phyloP scores from a whole-genome alignment of 2,113 vertebrate genomes.

The Hystrix brachyura region DNA sequence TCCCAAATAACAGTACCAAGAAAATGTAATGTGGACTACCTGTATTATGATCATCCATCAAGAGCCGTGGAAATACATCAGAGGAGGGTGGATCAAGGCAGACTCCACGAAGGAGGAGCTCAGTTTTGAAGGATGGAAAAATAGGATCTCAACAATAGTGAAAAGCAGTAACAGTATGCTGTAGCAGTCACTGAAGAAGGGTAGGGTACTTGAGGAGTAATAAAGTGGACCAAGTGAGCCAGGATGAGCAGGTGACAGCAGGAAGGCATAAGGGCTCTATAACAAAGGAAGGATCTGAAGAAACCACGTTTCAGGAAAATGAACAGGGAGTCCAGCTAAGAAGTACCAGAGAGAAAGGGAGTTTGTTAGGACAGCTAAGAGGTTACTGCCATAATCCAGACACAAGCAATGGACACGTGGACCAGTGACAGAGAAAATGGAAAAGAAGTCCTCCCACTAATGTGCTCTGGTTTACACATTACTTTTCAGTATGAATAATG shows the following conservation, averaged over 20 bases:
- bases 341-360: not conserved
- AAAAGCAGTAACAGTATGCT: not conserved
- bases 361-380: not conserved
- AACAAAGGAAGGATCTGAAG: conserved; percentile 32
- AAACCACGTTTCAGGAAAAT: conserved; percentile 21
- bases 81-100: not conserved
- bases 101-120: not conserved
- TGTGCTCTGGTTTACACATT: not conserved
- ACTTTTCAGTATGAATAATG: not conserved
- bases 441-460: not conserved
- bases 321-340: not conserved
- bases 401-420: not conserved
- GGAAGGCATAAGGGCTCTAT: not conserved
- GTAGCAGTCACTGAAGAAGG: not conserved
- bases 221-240: not conserved
- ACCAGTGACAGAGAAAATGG: not conserved
- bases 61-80: not conserved
- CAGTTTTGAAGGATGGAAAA: not conserved
- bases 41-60: not conserved
- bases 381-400: not conserved
- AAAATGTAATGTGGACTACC: not conserved
- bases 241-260: not conserved
- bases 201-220: not conserved
- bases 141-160: not conserved
- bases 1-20: not conserved